phyloP scores from a whole-genome alignment of 2,888 invertebrate genomes.

The Thera obeliscata region DNA sequence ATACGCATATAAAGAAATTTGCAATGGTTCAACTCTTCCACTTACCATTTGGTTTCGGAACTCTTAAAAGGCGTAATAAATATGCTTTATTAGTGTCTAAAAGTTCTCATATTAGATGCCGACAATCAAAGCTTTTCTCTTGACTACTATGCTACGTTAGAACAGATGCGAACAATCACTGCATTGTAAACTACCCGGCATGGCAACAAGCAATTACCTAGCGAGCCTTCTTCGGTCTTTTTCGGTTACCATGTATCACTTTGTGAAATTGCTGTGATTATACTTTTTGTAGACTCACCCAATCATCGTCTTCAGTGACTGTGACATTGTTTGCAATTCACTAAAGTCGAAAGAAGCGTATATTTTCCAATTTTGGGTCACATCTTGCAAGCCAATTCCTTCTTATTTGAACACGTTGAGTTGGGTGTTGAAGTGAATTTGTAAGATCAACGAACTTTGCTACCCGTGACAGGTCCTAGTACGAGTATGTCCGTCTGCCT shows the following conservation, averaged over 20 bases:
- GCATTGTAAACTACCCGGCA: constrained; percentile 43
- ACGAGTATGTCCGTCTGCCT: neutral
- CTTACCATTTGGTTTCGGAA: constrained; percentile 11
- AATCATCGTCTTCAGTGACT: constrained; percentile 48
- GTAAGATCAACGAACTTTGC: constrained; percentile 22
- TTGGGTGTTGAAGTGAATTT: constrained; percentile 20
- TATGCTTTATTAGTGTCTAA: constrained; percentile 25
- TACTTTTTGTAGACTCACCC: constrained; percentile 14
- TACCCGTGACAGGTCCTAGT: constrained; percentile 3
- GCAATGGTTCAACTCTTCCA: neutral
- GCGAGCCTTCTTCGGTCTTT: constrained; percentile 41
- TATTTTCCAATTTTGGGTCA: constrained; percentile 26
- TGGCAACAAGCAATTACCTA: constrained; percentile 55
- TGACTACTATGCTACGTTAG: constrained; percentile 43
- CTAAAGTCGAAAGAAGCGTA: constrained; percentile 20
- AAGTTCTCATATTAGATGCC: constrained; percentile 26
- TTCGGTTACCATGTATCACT: constrained; percentile 41
- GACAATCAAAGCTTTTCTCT: constrained; percentile 43
- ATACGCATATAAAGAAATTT: constrained; percentile 1
- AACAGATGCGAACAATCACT: constrained; percentile 48
- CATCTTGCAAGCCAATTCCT: constrained; percentile 27
- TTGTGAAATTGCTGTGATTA: constrained; percentile 36
- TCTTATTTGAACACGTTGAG: constrained; percentile 22
- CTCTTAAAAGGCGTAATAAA: constrained; percentile 25
- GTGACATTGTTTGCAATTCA: constrained; percentile 45